Base-by-base conservation (phyloP, 2,797 vertebrate species). In the Hydrophis major region DNA sequence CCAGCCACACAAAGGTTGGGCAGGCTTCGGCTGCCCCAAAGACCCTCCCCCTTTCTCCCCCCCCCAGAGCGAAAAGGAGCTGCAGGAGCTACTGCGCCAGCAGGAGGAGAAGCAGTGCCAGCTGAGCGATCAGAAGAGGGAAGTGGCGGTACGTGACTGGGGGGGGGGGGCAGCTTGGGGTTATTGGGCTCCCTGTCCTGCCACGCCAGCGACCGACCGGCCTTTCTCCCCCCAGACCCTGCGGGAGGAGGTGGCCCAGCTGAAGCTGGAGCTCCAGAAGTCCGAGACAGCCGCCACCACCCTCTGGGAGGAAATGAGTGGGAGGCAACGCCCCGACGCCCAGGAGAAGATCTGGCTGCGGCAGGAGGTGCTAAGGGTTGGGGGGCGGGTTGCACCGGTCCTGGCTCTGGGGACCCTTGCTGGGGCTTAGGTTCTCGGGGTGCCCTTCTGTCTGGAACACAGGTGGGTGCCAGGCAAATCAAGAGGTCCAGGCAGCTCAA, bases 291-390 rank as follows among this genome's bases (percentile, higher is more conserved):
- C 98, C 88, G 95, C 95, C 14, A 96, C 93, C 74, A 96, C 97
- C 50, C 96, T 98, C 50, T 97, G 97, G 95, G 97, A 97, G 88
- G 97, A 98, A 86, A 55, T 98, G 93, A 92, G 91, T 22, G 93
- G 91, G 13, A 96, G 96, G 90, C 90, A 95, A 87, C 94, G 94
- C 8, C 47, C 91, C 18, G 96, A 96, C 0, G 4, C 98, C 74
- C 96, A 97, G 94, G 98, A 98, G 93, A 97, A 97, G 63, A 93
- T 98, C 89, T 93, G 96, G 92, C 96, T 98, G 83, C 95, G 92
- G 90, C 97, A 97, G 66, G 97, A 98, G 97, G 98, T 98, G 92
- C 96, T 37, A 22, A 92, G 0, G 0, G 7, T 57, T 14, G 42
- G 42, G 42, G 27, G 56, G 89, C 1, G 20, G 87, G 18, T 12